Base-by-base conservation (phyloP, 2,113 vertebrate genomes). In the Litocranius walleri region DNA sequence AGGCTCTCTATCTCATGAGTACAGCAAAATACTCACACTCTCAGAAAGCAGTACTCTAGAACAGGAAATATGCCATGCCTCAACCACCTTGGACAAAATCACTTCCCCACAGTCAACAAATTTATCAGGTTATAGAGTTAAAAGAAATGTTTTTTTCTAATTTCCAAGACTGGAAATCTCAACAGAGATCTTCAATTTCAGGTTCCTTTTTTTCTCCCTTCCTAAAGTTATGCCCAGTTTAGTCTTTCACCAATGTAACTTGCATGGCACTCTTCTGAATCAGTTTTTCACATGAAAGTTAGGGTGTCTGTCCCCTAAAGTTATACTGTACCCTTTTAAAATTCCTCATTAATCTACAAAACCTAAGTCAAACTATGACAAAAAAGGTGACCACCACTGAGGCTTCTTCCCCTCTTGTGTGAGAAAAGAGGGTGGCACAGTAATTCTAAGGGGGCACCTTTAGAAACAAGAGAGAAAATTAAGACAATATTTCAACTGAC, bases 401-500 rank as follows among this genome's bases (percentile, higher is more conserved):
- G 59, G 59, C 33, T 45, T 86, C 61, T 19, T 23, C 45, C 16
- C 33, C 50, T 13, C 59, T 88, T 91, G 1, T 33, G 83, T 5
- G 91, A 82, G 43, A 88, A 95, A 59, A 74, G 11, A 94, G 19
- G 7, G 3, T 25, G 80, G 29, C 13, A 91, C 27, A 87, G 17
- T 45, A 94, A 96, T 52, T 77, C 52, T 62, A 84, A 97, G 27
- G 43, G 9, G 92, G 6, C 61, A n/a, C n/a, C 78, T 96, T 94
- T 74, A 80, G 50, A 86, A 95, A 87, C 56, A 88, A 90, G 29
- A 92, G 29, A 77, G 81, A 90, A 94, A 97, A 96, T 57, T 19
- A 81, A 81, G 17, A 97, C 43, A 95, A 82, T 85, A n/a, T 52
- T 93, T 95, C 90, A 95, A 85, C 43, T 64, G 43, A 94, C 92